Base-by-base conservation (phyloP, 2,113 vertebrate species). In the Hydrochoerus hydrochaeris region DNA sequence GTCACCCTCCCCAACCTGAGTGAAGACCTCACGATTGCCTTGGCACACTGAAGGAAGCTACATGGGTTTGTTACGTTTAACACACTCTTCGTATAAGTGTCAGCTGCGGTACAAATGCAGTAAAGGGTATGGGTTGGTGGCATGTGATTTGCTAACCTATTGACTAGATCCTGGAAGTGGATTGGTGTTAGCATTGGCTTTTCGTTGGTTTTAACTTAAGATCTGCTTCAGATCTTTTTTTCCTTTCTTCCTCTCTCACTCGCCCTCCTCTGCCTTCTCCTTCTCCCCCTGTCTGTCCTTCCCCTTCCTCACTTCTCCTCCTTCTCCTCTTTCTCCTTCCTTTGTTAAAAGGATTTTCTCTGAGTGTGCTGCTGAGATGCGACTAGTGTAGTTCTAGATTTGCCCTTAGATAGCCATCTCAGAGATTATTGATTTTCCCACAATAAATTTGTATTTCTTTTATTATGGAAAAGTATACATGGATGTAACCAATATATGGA, bases 121-220 rank as follows among this genome's bases (percentile, higher is more conserved):
- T 38, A 24, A 85, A 71, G 84, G 46, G 5, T 69, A 90, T 14
- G 35, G 78, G 94, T 57, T 97, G 93, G 22, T 91, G 13, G 46
- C 0, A 0, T 28, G 8, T 88, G 86, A 95, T 67, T 63, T 69
- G 81, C 5, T 54, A 95, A 62, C 30, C 93, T 73, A 90, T 52
- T 22, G 96, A 93, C 4, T 19, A 88, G 60, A 78, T 41, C 5
- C 41, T 92, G 8, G 95, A 65, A 87, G 24, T 88, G 52, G 62
- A 95, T 80, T 90, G 85, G 91, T 84, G 41, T 5, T 24, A 19
- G 1, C 77, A 46, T 5, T 24, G 22, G 1, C 77, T 75, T 87
- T 93, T 95, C 30, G 77, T 95, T 97, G 73, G 58, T 78, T 97
- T 85, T n/a, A 95, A 78, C 24, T 85, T 62, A 95, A 94, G 41